These are phyloP conservation scores for Melanostoma mellinum DNA, from an alignment of 2,888 invertebrate species.

Conservation along the genomic window DNA sequence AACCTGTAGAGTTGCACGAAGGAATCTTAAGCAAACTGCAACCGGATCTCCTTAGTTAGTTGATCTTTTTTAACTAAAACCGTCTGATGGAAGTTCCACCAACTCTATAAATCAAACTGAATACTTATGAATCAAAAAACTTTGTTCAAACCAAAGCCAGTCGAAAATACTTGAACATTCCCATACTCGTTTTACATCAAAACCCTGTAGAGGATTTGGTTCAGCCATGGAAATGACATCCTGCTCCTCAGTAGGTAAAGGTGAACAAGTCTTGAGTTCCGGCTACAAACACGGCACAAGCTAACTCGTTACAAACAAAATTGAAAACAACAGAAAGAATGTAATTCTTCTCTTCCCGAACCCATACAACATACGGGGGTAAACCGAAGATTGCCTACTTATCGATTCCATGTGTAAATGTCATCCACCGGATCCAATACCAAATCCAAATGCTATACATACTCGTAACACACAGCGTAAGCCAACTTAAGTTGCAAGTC, in stretches of 20 bases:
- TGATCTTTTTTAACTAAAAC: too few relatives aligned
- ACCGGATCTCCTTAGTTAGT: too few relatives aligned
- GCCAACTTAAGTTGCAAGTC: constrained; percentile 32
- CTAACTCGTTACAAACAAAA: neutral
- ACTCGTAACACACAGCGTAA: neutral
- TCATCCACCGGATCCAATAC: constrained; percentile 58
- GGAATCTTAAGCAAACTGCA: too few relatives aligned
- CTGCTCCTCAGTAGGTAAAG: constrained; percentile 64
- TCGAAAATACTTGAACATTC: too few relatives aligned
- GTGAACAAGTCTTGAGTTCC: constrained; percentile 49
- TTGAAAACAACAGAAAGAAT: neutral
- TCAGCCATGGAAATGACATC: constrained; percentile 11
- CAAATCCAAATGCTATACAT: neutral
- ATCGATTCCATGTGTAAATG: constrained; percentile 63
- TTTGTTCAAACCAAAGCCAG: too few relatives aligned
- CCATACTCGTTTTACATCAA: too few relatives aligned
- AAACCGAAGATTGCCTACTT: constrained; percentile 26
- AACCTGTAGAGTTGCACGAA: too few relatives aligned
- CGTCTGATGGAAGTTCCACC: too few relatives aligned
- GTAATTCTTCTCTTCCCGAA: neutral
- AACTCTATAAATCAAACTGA: too few relatives aligned
- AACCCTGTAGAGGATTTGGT: too few relatives aligned
- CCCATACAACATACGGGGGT: neutral
- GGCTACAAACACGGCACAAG: constrained; percentile 22
- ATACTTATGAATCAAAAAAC: too few relatives aligned